Percentiles rank a stretch among this genome's conserved stretches.
Evolutionary conservation across 2,888 invertebrate genomes (phyloP).

Genomic region (Phyllotreta striolata): DNA sequence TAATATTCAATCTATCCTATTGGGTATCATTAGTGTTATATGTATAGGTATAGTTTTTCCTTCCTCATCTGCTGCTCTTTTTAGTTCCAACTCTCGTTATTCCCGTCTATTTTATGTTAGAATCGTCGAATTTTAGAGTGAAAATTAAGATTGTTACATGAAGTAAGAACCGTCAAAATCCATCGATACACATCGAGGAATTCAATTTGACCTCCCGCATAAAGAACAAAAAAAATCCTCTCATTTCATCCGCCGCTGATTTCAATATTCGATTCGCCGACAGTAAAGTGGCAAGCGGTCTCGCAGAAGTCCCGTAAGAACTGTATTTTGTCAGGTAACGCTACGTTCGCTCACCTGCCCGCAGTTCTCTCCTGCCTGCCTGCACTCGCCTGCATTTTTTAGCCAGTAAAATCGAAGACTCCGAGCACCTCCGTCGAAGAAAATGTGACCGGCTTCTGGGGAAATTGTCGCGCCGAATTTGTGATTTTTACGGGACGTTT

Average conservation of each 20-base stretch:
- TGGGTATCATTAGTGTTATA: too few relatives aligned
- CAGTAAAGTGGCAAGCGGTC: constrained; percentile 5
- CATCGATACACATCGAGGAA: too few relatives aligned
- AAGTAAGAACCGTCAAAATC: too few relatives aligned
- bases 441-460: constrained; percentile 27
- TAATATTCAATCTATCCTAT: too few relatives aligned
- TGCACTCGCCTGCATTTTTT: constrained; percentile 6
- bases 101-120: too few relatives aligned
- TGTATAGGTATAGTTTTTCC: too few relatives aligned
- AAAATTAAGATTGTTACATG: too few relatives aligned
- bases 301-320: constrained; percentile 52
- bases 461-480: not conserved
- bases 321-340: constrained; percentile 54
- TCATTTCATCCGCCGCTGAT: constrained; percentile 52
- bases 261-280: constrained; percentile 12
- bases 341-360: constrained; percentile 50
- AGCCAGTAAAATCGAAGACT: constrained; percentile 19
- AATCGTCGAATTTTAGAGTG: too few relatives aligned
- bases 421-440: constrained; percentile 1
- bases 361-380: constrained; percentile 37
- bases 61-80: too few relatives aligned
- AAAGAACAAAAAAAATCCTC: too few relatives aligned
- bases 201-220: too few relatives aligned
- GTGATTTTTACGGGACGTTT: constrained; percentile 1
- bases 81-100: too few relatives aligned